Conservation (phyloP, 2,888 invertebrate genomes). For the Ophion slaviceki region DNA sequence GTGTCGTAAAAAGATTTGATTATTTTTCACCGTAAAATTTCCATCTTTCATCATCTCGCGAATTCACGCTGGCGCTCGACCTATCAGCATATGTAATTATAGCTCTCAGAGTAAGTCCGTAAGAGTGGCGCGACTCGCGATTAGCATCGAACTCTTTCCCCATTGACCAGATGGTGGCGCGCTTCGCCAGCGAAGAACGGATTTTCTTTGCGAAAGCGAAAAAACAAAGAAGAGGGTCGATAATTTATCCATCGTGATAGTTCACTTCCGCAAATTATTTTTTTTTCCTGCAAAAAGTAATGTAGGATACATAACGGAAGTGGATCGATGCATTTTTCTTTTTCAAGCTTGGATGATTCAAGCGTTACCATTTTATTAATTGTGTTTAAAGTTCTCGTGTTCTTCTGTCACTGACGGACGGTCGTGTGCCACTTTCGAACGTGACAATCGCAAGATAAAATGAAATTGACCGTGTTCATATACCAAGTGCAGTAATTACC, state of each 20-base stretch:
- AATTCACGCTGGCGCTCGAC: conserved; percentile 16
- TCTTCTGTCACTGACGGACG: neutral
- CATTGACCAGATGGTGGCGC: conserved; percentile 7
- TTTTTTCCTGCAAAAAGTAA: neutral
- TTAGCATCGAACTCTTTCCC: conserved; percentile 31
- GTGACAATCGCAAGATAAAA: neutral
- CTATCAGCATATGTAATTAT: conserved; percentile 45
- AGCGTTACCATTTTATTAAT: neutral
- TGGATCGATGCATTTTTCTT: neutral
- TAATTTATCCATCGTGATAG: conserved; percentile 15
- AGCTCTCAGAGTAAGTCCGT: conserved; percentile 6
- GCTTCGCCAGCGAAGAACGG: neutral
- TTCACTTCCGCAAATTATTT: neutral
- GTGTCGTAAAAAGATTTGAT: too few species aligned
- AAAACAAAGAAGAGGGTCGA: neutral
- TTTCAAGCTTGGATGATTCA: neutral
- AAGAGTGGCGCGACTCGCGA: conserved; percentile 17
- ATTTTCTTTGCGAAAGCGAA: neutral
- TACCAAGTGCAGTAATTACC: neutral
- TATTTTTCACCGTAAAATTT: too few species aligned
- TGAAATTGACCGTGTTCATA: conserved; percentile 4
- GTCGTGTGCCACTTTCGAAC: neutral
- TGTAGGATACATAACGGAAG: conserved; percentile 1
- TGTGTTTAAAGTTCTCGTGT: neutral
- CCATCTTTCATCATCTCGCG: neutral